phyloP scores from a whole-genome alignment of 2,113 vertebrate genomes.

The Lonchura striata region DNA sequence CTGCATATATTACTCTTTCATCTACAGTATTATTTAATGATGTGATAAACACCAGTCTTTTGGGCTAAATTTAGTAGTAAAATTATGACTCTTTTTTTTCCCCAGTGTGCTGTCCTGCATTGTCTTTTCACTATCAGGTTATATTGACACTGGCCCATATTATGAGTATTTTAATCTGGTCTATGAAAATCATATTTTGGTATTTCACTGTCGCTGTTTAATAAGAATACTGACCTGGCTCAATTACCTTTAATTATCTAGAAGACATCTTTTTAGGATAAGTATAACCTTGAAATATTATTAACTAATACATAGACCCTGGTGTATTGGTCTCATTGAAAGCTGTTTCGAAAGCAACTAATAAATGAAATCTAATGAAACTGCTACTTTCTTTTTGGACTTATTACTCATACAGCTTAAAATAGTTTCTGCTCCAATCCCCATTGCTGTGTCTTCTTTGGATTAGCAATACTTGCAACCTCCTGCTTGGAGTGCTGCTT shows the following conservation, averaged over 20 bases:
- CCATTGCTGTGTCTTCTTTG: neutral
- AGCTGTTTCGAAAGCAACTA: neutral
- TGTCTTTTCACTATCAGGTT: neutral
- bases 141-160: neutral
- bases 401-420: neutral
- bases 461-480: neutral
- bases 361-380: neutral
- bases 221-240: neutral
- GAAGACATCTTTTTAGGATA: neutral
- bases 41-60: fast-evolving
- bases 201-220: neutral
- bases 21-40: neutral
- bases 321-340: neutral
- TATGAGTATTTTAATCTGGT: neutral
- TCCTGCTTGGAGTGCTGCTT: neutral
- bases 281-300: neutral
- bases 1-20: neutral
- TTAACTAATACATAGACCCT: neutral
- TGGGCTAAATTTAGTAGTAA: neutral
- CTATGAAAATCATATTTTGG: neutral
- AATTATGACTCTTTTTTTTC: neutral
- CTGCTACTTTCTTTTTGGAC: neutral
- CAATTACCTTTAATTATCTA: neutral
- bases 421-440: neutral
- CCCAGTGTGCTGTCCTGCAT: neutral